A percentile compares a stretch with the other conserved stretches of the same genome.
Conservation (phyloP, 2,888 invertebrate genomes). For the Pyrrhosoma nymphula region DNA sequence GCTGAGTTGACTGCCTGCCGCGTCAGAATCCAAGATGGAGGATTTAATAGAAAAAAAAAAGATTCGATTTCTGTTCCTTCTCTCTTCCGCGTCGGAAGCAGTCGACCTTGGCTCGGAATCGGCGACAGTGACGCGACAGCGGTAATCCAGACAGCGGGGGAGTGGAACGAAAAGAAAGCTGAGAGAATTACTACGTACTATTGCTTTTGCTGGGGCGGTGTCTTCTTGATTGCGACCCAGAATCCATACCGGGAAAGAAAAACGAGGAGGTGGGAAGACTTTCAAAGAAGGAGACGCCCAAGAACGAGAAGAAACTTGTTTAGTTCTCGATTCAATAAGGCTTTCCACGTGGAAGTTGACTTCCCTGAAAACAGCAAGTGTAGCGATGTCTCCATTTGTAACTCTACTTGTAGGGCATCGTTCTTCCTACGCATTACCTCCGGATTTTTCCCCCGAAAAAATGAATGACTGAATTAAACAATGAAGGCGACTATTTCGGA, state of each 20-base stretch:
- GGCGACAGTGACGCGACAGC: slow-evolving; percentile 17
- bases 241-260: not conserved
- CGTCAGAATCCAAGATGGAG: not conserved
- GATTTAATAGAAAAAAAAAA: not conserved
- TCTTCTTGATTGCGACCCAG: not conserved
- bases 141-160: not conserved
- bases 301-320: no score
- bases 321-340: no score
- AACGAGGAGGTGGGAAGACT: not conserved
- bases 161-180: not conserved
- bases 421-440: no score
- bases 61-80: not conserved
- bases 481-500: no score
- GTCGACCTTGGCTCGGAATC: slow-evolving; percentile 32
- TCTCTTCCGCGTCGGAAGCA: slow-evolving; percentile 8
- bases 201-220: not conserved
- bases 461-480: no score
- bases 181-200: not conserved
- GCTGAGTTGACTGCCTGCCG: not conserved
- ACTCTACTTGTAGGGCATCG: no score
- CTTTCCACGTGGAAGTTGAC: no score
- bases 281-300: no score
- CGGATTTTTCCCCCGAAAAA: no score
- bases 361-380: no score
- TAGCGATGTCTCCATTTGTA: no score